Evolutionary conservation across 2,113 vertebrate genomes (phyloP).

Genomic region (Macaca fascicularis): T2T-MFA8v1.1 NC_088378.1:35643501-35644000

Average conservation of each 20-base stretch:
- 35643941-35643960: too few relatives aligned
- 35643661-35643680: too few relatives aligned
- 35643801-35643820: not conserved
- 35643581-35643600: not conserved
- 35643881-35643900: too few relatives aligned
- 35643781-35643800: not conserved
- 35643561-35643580: not conserved
- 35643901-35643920: too few relatives aligned
- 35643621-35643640: not conserved
- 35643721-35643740: not conserved
- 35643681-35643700: too few relatives aligned
- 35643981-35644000: not conserved
- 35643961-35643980: too few relatives aligned
- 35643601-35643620: not conserved
- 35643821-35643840: not conserved
- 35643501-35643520: not conserved
- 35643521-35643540: not conserved
- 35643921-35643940: too few relatives aligned
- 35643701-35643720: too few relatives aligned
- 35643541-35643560: not conserved
- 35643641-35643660: too few relatives aligned
- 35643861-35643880: too few relatives aligned
- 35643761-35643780: not conserved
- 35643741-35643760: not conserved
- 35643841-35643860: too few relatives aligned